phyloP scores from a whole-genome alignment of 1,140 invertebrate species.

The Pseudoatta argentina region DNA sequence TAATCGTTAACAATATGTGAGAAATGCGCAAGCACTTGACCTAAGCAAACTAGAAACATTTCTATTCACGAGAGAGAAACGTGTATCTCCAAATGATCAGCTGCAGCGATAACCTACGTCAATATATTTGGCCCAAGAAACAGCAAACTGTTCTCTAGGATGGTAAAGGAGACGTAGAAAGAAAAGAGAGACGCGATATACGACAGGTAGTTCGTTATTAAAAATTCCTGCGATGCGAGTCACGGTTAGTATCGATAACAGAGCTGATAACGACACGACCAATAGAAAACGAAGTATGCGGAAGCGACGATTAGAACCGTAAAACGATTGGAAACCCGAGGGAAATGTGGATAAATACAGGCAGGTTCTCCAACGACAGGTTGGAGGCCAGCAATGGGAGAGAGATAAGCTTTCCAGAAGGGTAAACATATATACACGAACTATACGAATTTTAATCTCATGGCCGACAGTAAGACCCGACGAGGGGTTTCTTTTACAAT shows the following conservation, averaged over 20 bases:
- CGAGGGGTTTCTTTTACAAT: constrained; percentile 74
- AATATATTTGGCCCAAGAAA: constrained; percentile 35
- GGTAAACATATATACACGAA: constrained; percentile 32
- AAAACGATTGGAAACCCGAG: constrained; percentile 68
- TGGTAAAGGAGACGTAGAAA: neutral
- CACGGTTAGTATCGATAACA: constrained; percentile 60
- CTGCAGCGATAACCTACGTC: constrained; percentile 19
- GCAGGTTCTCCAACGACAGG: constrained; percentile 72
- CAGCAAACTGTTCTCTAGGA: constrained; percentile 27
- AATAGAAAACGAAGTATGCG: constrained; percentile 59
- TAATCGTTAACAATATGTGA: constrained; percentile 15
- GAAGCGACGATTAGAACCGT: constrained; percentile 70
- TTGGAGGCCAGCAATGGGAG: constrained; percentile 62
- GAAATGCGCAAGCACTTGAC: neutral
- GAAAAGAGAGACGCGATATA: constrained; percentile 19
- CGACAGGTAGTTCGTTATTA: constrained; percentile 43
- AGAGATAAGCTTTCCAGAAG: constrained; percentile 67
- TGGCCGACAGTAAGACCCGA: constrained; percentile 59
- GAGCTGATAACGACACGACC: constrained; percentile 51
- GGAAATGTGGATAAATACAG: constrained; percentile 69
- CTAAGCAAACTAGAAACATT: neutral
- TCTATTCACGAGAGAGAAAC: constrained; percentile 2
- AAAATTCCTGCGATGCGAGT: constrained; percentile 40
- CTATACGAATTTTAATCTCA: constrained; percentile 72
- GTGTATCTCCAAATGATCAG: constrained; percentile 16